These are phyloP conservation scores for Triplophysa siluroides DNA, from an alignment of 2,113 vertebrate species.

Conservation along the genomic window DNA sequence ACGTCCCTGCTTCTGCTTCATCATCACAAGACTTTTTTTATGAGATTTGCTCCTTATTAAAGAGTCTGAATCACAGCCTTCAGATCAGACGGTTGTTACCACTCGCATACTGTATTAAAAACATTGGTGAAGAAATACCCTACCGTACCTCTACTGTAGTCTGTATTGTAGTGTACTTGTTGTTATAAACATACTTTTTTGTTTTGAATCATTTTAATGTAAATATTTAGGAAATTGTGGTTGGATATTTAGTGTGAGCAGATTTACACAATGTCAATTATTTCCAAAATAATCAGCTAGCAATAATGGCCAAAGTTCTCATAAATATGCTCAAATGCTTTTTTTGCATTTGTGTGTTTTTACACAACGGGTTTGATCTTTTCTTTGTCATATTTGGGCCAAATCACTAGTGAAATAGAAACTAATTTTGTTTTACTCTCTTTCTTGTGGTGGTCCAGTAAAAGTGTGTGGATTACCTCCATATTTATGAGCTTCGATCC, in stretches of 20 bases:
- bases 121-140: no score
- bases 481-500: background rate
- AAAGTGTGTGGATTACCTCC: background rate
- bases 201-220: no score
- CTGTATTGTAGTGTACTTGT: no score
- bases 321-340: no score
- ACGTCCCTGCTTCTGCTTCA: conserved; percentile 23
- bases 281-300: no score
- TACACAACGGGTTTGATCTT: background rate
- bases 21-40: conserved; percentile 41
- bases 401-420: background rate
- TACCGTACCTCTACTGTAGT: no score
- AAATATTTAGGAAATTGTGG: no score
- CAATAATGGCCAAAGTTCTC: no score
- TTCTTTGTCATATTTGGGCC: background rate
- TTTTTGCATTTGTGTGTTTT: background rate
- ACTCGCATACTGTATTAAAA: background rate
- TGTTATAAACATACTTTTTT: no score
- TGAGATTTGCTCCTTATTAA: conserved; percentile 39
- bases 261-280: background rate
- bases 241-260: background rate
- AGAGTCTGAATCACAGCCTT: background rate
- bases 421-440: conserved; percentile 10
- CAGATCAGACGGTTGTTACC: conserved; percentile 7
- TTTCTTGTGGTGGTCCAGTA: conserved; percentile 1